Conservation (phyloP, 2,113 vertebrate species). For the Cyanistes caeruleus region DNA sequence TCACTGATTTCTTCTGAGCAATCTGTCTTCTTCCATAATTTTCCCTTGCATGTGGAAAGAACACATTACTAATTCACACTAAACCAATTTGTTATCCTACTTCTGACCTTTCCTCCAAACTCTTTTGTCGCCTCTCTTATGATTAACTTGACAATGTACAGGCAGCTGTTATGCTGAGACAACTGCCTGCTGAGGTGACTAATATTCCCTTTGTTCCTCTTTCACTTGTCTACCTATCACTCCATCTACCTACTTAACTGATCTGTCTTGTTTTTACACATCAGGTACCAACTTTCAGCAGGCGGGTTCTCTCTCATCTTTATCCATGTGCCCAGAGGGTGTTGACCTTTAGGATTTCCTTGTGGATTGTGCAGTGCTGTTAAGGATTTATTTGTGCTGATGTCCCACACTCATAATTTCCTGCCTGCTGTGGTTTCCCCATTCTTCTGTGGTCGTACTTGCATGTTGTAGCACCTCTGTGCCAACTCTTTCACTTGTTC, state of each 20-base stretch:
- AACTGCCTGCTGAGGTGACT: not conserved
- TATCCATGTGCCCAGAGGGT: not conserved
- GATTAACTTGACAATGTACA: not conserved
- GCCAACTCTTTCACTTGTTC: not conserved
- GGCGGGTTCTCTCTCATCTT: not conserved
- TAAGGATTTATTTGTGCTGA: not conserved
- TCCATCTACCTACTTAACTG: not conserved
- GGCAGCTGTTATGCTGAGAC: not conserved
- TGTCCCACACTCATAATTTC: not conserved
- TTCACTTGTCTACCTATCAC: not conserved
- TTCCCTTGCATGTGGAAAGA: not conserved
- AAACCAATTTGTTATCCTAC: not conserved
- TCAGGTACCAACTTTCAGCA: not conserved
- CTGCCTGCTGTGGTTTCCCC: not conserved
- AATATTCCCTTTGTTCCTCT: not conserved
- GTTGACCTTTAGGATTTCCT: not conserved
- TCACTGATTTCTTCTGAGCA: not conserved
- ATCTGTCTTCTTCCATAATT: not conserved
- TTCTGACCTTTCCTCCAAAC: not conserved
- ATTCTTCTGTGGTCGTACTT: not conserved
- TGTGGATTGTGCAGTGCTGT: accelerated
- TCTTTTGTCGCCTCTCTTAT: not conserved
- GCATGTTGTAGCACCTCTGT: not conserved
- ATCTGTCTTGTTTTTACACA: not conserved
- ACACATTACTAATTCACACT: not conserved